Evolutionary conservation across 2,113 vertebrate genomes (phyloP).

Genomic region (Pterocles burchelli): DNA sequence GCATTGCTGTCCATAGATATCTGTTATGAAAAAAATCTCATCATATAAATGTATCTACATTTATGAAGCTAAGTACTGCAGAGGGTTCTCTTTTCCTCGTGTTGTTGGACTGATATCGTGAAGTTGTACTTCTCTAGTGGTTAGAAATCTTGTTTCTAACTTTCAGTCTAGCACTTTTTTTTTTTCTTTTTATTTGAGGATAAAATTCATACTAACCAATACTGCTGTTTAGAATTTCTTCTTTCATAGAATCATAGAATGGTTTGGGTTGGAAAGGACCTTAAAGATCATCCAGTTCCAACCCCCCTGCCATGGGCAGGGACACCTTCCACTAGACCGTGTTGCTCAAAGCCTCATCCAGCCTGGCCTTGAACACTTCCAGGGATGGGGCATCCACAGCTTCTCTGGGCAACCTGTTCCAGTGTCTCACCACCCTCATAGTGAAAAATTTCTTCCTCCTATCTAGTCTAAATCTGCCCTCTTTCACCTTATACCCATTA

Average conservation of each 20-base stretch:
- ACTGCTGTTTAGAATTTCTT: background rate
- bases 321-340: no score
- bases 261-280: no score
- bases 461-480: no score
- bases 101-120: accelerated
- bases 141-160: background rate
- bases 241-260: background rate
- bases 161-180: background rate
- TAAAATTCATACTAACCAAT: background rate
- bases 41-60: background rate
- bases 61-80: background rate
- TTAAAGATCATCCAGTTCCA: no score
- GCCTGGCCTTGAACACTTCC: no score
- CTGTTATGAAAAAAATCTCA: background rate
- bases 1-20: background rate
- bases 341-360: no score
- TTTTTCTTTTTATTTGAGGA: background rate
- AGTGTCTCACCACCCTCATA: no score
- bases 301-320: no score
- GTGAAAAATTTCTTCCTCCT: no score
- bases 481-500: no score
- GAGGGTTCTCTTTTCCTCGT: background rate
- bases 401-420: no score
- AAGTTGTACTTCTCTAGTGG: background rate
- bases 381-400: no score